These are phyloP conservation scores for Metallyticus violacea DNA, from an alignment of 2,888 invertebrate species.

Conservation along the genomic window DNA sequence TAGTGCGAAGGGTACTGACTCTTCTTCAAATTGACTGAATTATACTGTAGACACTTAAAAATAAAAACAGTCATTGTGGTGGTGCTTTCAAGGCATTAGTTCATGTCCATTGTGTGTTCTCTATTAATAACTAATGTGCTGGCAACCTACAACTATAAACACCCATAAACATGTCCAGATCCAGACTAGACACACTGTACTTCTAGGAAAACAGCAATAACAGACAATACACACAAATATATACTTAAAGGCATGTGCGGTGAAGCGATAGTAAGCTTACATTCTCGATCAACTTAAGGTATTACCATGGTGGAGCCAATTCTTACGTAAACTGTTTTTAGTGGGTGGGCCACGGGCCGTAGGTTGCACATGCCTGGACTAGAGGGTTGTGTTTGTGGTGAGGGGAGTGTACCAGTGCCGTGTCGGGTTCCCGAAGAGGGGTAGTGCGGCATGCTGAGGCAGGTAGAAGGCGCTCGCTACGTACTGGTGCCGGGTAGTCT, in stretches of 20 bases:
- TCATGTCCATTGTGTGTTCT: too few species aligned
- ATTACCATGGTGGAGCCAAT: not conserved
- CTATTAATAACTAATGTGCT: too few species aligned
- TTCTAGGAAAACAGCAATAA: not conserved
- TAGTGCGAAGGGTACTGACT: too few species aligned
- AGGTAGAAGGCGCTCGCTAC: slow-evolving; percentile 32
- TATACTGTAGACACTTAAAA: too few species aligned
- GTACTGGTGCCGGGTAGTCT: slow-evolving; percentile 61
- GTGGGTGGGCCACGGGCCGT: not conserved
- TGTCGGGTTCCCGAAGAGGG: not conserved
- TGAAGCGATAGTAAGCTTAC: not conserved
- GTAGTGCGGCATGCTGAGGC: slow-evolving; percentile 3
- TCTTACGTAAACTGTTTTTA: not conserved
- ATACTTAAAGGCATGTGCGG: not conserved
- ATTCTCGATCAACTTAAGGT: not conserved
- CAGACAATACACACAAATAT: not conserved
- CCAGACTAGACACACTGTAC: too few species aligned
- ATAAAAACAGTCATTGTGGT: too few species aligned
- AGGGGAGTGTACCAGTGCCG: not conserved
- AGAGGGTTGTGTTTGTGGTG: not conserved
- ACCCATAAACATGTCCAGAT: too few species aligned
- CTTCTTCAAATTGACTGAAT: too few species aligned
- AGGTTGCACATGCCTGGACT: not conserved
- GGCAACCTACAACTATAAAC: too few species aligned
- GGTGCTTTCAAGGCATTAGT: too few species aligned